Conservation (phyloP, 2,797 vertebrate genomes). For the Acridotheres tristis region DNA sequence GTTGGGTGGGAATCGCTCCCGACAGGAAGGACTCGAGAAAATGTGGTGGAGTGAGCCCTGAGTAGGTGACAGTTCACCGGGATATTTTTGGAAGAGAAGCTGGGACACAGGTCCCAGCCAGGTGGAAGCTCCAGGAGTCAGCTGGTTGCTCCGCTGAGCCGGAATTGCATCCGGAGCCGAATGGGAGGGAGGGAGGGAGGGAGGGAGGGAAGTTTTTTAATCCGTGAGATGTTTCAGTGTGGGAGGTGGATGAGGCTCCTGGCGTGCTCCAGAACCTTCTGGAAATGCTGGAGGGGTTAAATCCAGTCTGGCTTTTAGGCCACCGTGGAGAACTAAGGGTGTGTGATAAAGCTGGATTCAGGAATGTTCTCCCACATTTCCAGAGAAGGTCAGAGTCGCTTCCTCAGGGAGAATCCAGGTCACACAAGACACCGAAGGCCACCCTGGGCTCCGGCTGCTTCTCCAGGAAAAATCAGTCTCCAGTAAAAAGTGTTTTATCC, state of each 20-base stretch:
- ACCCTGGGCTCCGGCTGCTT: not conserved
- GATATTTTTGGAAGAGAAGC: slow-evolving; percentile 3
- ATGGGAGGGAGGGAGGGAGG: not conserved
- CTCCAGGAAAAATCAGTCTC: not conserved
- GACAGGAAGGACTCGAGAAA: not conserved
- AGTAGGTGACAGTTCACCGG: not conserved
- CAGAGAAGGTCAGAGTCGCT: not conserved
- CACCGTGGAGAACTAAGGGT: not conserved
- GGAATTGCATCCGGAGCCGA: not conserved
- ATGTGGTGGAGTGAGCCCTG: not conserved
- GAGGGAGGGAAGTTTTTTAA: not conserved
- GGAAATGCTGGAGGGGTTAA: not conserved
- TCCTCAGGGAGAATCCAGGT: not conserved
- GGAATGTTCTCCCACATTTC: not conserved
- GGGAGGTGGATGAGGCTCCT: not conserved
- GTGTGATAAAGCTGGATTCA: not conserved
- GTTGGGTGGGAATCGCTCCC: not conserved
- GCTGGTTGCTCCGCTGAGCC: not conserved
- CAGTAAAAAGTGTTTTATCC: rapidly evolving
- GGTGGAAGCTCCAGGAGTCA: not conserved
- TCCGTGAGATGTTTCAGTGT: not conserved
- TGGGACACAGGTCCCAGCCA: not conserved
- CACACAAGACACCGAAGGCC: no score
- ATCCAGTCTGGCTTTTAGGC: not conserved
- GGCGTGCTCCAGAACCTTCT: not conserved